These are phyloP conservation scores for Caenorhabditis briggsae DNA, from an alignment of 1,140 invertebrate genomes.

Conservation along the genomic window DNA sequence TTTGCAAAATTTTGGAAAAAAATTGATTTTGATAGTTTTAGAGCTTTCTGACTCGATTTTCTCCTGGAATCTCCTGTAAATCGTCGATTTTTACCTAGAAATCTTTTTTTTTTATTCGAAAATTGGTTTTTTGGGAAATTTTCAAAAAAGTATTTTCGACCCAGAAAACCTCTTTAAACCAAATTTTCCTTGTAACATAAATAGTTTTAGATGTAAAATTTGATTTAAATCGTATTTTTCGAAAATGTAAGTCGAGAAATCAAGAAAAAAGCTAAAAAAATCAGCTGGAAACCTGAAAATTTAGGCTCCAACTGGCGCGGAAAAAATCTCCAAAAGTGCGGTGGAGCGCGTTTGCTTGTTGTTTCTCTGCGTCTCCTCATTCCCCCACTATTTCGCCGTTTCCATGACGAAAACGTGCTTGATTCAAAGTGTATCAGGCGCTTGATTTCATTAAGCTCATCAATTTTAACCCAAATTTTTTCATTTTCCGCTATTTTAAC, in stretches of 20 bases:
- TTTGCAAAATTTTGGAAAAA: too few species aligned
- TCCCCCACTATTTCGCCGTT: not conserved
- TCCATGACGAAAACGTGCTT: conserved; percentile 35
- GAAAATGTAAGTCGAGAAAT: too few species aligned
- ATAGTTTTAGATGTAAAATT: not conserved
- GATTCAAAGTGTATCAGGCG: too few species aligned
- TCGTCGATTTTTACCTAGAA: too few species aligned
- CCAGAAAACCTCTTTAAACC: not conserved
- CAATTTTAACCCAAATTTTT: too few species aligned
- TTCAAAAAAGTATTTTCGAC: not conserved
- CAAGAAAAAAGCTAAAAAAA: not conserved
- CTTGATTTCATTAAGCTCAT: too few species aligned
- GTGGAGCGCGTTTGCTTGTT: not conserved
- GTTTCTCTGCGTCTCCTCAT: conserved; percentile 16
- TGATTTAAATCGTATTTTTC: not conserved
- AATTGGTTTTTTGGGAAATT: too few species aligned
- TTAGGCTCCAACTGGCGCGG: not conserved
- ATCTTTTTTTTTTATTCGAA: too few species aligned
- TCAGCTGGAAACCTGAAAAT: too few species aligned
- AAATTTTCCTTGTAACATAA: not conserved
- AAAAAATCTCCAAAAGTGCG: not conserved
- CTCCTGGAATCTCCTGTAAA: too few species aligned
- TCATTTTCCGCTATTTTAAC: not conserved
- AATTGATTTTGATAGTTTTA: too few species aligned
- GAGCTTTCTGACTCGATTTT: too few species aligned